Conservation (phyloP, 2,888 invertebrate genomes). For the Mesorhabditis belari region DNA sequence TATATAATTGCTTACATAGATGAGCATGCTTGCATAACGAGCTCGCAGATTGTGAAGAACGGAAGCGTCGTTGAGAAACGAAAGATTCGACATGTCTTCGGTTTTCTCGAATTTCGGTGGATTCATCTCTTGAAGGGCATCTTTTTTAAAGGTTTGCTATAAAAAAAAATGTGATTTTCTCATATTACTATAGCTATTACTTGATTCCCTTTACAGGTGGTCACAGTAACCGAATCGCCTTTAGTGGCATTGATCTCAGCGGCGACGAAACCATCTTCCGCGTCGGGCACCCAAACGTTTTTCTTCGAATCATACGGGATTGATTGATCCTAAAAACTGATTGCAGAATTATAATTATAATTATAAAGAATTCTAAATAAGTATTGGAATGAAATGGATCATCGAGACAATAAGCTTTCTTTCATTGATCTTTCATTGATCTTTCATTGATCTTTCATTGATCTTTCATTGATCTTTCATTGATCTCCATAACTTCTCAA, state of each 20-base stretch:
- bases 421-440: no score
- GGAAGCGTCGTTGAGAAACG: slow-evolving; percentile 85
- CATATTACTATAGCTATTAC: neutral
- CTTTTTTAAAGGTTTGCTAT: slow-evolving; percentile 49
- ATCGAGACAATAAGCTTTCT: no score
- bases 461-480: no score
- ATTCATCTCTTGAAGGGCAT: slow-evolving; percentile 72
- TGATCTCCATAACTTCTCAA: no score
- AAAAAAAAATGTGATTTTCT: slow-evolving; percentile 9
- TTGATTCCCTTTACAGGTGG: slow-evolving; percentile 45
- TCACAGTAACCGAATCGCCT: slow-evolving; percentile 90
- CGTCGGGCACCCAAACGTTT: slow-evolving; percentile 97
- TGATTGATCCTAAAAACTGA: slow-evolving; percentile 39
- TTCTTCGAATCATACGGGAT: slow-evolving; percentile 80
- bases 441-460: no score
- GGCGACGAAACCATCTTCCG: slow-evolving; percentile 87
- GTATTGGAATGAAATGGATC: no score
- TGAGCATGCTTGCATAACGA: slow-evolving; percentile 67
- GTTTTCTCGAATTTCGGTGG: slow-evolving; percentile 98
- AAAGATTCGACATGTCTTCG: slow-evolving; percentile 53
- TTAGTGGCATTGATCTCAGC: slow-evolving; percentile 97
- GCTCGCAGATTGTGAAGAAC: slow-evolving; percentile 97
- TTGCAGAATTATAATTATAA: no score
- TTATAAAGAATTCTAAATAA: no score
- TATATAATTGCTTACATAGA: slow-evolving; percentile 50